Base-by-base conservation (phyloP, 2,888 invertebrate species). In the Aporophyla nigra region DNA sequence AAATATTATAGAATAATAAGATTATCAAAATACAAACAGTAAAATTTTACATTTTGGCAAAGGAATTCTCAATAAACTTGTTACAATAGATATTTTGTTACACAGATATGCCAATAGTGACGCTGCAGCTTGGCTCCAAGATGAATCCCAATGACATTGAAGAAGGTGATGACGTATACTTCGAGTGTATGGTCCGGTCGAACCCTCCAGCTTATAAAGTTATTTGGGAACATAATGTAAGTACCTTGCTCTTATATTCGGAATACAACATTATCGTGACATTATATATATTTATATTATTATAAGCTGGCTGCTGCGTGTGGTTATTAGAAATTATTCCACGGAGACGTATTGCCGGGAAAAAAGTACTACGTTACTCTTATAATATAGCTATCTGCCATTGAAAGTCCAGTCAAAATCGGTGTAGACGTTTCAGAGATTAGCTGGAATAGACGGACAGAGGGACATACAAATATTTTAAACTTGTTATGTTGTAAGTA, bases 181-280 rank as follows among this genome's bases (percentile, higher is more conserved):
- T 97, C 76, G 96, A 96, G 82, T 97, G 97, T 86, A 92, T 92
- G 66, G 96, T 97, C 51, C 92, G 92, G 70, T 96, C 97, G 65
- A 96, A 96, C 88, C 97, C 97, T n/a, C 95, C 96, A n/a, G 96
- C 96, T 83, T 97, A 97, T 88, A 97, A 97, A 93, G 95, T 97
- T 84, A 94, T 97, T 58, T 97, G 97, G 97, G 96, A 96, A 85
- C 97, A 97, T 89, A 95, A 97, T 85, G 97, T 97, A 86, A 96
- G 97, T 95, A 88, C 4, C 14, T 21, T 5, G 10, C 6, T 5
- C 0, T n/a, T 1, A 49, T 27, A 63, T 54, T 54, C 4, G n/a
- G n/a, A 53, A 53, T n/a, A 19, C 53, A 16, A 6, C 10, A 19
- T 40, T 16, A 27, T 24, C n/a, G n/a, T 62, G 9, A 3, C 10